These are phyloP conservation scores for Palloptera scutellata DNA, from an alignment of 2,888 invertebrate species.

Conservation along the genomic window DNA sequence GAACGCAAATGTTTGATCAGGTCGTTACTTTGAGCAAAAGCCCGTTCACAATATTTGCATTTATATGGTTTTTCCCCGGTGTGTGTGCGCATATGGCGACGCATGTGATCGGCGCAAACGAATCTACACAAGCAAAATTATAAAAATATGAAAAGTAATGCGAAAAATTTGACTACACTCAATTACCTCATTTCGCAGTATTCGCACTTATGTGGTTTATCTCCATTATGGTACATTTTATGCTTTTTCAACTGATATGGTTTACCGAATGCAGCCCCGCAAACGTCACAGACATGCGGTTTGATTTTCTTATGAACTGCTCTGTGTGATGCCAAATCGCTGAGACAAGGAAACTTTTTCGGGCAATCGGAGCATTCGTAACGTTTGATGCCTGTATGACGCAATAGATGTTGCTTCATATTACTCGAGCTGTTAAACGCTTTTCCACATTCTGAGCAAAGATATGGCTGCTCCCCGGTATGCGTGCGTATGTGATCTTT, in stretches of 20 bases:
- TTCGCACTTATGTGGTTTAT: conserved; percentile 54
- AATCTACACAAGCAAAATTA: conserved; percentile 59
- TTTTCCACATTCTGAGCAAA: conserved; percentile 69
- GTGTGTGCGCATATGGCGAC: conserved; percentile 69
- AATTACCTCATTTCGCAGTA: conserved; percentile 49
- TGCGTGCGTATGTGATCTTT: conserved; percentile 69
- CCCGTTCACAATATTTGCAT: conserved; percentile 43
- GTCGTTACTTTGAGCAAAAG: conserved; percentile 47
- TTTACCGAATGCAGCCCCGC: conserved; percentile 69
- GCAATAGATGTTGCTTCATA: conserved; percentile 67
- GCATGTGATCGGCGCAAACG: conserved; percentile 68
- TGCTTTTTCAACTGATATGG: conserved; percentile 70
- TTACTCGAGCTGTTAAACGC: conserved; percentile 67
- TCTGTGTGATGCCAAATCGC: conserved; percentile 66
- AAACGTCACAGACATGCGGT: conserved; percentile 71
- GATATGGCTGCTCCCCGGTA: conserved; percentile 67
- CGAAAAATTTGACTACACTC: background rate
- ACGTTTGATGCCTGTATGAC: conserved; percentile 67
- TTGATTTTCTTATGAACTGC: conserved; percentile 67
- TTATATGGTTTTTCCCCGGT: conserved; percentile 63
- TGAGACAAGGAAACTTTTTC: conserved; percentile 68
- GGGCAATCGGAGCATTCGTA: conserved; percentile 68
- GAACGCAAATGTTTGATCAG: conserved; percentile 63
- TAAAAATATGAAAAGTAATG: conserved; percentile 1
- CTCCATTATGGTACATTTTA: conserved; percentile 71